These are phyloP conservation scores for Menidia beryllina DNA, from an alignment of 2,113 vertebrate genomes.

Conservation along the genomic window DNA sequence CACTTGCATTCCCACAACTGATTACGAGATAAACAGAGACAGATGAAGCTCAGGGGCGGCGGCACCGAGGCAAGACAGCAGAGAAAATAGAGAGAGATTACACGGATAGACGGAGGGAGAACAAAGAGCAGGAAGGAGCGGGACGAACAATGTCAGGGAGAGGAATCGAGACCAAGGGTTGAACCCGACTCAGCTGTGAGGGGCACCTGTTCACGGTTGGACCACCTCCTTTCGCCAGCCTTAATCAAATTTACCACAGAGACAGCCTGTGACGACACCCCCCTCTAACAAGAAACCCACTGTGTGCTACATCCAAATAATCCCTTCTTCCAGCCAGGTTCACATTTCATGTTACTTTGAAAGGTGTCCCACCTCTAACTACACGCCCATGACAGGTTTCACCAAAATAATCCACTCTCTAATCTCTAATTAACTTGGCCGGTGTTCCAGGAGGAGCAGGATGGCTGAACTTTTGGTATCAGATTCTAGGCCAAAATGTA, in stretches of 20 bases:
- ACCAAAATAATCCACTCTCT: constrained; percentile 47
- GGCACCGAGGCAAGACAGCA: constrained; percentile 18
- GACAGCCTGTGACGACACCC: constrained; percentile 71
- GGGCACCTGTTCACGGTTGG: constrained; percentile 80
- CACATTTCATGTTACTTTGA: constrained; percentile 52
- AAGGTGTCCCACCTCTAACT: constrained; percentile 66
- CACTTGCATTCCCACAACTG: constrained; percentile 34
- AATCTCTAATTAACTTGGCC: constrained; percentile 60
- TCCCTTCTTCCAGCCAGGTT: constrained; percentile 63
- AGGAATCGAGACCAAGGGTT: constrained; percentile 61
- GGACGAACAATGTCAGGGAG: constrained; percentile 56
- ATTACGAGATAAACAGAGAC: constrained; percentile 59
- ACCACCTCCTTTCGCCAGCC: constrained; percentile 71
- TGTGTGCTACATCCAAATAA: constrained; percentile 76
- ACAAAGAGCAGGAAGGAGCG: constrained; percentile 58
- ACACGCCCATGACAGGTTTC: constrained; percentile 44
- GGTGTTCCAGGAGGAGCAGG: not conserved
- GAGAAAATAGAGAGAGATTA: constrained; percentile 56
- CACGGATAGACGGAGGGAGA: constrained; percentile 35
- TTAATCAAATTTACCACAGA: constrained; percentile 81
- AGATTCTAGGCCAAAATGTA: too few species aligned
- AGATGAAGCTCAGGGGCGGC: constrained; percentile 41
- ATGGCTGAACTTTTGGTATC: constrained; percentile 13
- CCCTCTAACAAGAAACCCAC: constrained; percentile 73
- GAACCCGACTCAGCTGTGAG: constrained; percentile 76